phyloP scores from a whole-genome alignment of 2,888 invertebrate species.

The Agrypnus murinus region DNA sequence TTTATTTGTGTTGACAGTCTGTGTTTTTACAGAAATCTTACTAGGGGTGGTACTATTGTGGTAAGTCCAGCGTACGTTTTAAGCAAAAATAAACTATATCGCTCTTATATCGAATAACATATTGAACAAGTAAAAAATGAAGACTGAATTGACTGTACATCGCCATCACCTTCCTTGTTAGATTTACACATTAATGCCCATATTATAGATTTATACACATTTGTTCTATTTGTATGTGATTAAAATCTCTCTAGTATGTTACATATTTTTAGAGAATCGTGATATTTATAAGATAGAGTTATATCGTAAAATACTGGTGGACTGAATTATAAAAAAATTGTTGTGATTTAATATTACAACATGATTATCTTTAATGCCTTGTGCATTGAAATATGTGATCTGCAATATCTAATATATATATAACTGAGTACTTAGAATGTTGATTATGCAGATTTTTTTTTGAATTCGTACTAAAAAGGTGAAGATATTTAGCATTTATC shows the following conservation, averaged over 20 bases:
- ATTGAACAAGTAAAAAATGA: slow-evolving; percentile 44
- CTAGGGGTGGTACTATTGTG: slow-evolving; percentile 90
- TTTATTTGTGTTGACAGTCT: slow-evolving; percentile 52
- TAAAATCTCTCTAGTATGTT: slow-evolving; percentile 46
- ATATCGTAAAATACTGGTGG: slow-evolving; percentile 43
- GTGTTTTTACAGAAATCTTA: slow-evolving; percentile 81
- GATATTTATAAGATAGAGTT: slow-evolving; percentile 45
- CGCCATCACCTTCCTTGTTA: slow-evolving; percentile 49
- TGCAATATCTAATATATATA: slow-evolving; percentile 41
- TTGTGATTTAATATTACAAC: slow-evolving; percentile 35
- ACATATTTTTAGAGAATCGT: slow-evolving; percentile 48
- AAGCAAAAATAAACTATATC: slow-evolving; percentile 93
- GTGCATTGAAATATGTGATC: slow-evolving; percentile 46
- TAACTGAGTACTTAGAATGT: slow-evolving; percentile 29
- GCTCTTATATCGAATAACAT: slow-evolving; percentile 75
- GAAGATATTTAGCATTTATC: slow-evolving; percentile 1
- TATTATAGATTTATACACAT: slow-evolving; percentile 36
- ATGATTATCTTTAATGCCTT: slow-evolving; percentile 45
- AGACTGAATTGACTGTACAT: slow-evolving; percentile 49
- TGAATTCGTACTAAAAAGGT: background rate
- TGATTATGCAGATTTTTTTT: slow-evolving; percentile 17
- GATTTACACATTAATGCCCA: slow-evolving; percentile 35
- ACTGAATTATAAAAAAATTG: slow-evolving; percentile 34
- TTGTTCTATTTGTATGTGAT: slow-evolving; percentile 42
- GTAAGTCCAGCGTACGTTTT: slow-evolving; percentile 92